Conservation (phyloP, 2,888 invertebrate species). For the Clanis bilineata region DNA sequence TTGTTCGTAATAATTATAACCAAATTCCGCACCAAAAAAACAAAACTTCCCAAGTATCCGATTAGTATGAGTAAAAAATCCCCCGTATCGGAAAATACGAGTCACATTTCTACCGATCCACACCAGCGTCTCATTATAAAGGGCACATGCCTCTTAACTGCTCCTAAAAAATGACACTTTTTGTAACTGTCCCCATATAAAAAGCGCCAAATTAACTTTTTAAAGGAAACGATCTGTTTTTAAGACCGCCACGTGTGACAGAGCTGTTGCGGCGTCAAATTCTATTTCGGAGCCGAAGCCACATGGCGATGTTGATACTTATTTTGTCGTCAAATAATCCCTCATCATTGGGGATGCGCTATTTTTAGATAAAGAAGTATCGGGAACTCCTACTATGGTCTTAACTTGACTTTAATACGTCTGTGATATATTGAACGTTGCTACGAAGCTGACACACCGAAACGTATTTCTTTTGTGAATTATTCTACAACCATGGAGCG, state of each 20-base stretch:
- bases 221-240: conserved; percentile 81
- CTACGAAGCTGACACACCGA: conserved; percentile 54
- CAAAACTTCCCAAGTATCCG: conserved; percentile 12
- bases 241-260: conserved; percentile 76
- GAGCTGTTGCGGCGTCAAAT: conserved; percentile 53
- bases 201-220: conserved; percentile 80
- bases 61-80: conserved; percentile 31
- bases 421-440: conserved; percentile 61
- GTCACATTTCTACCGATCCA: conserved; percentile 69
- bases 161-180: conserved; percentile 71
- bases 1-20: conserved; percentile 5
- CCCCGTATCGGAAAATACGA: conserved; percentile 62
- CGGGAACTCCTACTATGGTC: conserved; percentile 64
- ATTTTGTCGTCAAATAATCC: conserved; percentile 75
- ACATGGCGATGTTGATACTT: conserved; percentile 74
- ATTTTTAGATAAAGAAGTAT: conserved; percentile 65
- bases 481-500: conserved; percentile 39
- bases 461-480: conserved; percentile 56
- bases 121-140: conserved; percentile 66
- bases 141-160: conserved; percentile 71
- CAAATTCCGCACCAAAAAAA: conserved; percentile 9
- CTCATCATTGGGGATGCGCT: conserved; percentile 68
- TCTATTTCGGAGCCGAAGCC: conserved; percentile 66
- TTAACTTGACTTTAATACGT: conserved; percentile 70
- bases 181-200: conserved; percentile 61